Evolutionary conservation across 1,140 invertebrate species (phyloP).

Genomic region (Tetragonula clypearis): DNA sequence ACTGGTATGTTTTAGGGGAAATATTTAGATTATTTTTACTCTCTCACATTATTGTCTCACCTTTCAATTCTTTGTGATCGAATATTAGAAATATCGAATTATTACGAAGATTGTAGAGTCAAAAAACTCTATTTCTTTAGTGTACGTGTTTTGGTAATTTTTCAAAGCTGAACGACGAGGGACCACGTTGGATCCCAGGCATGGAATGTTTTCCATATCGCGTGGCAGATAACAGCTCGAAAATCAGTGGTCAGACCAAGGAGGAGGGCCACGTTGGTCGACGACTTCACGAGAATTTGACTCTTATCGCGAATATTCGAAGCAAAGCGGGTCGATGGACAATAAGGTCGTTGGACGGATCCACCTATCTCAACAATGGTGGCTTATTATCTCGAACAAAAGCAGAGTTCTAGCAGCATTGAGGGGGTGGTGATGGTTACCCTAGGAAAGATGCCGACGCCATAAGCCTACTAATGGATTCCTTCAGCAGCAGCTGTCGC

Average conservation of each 20-base stretch:
- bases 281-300: slow-evolving; percentile 55
- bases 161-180: background rate
- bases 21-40: too few relatives aligned
- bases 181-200: background rate
- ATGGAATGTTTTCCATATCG: background rate
- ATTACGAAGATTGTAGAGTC: background rate
- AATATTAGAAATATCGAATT: background rate
- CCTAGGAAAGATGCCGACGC: slow-evolving; percentile 63
- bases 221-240: background rate
- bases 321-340: slow-evolving; percentile 68
- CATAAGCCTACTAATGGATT: slow-evolving; percentile 76
- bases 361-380: slow-evolving; percentile 75
- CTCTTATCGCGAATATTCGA: slow-evolving; percentile 71
- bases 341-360: slow-evolving; percentile 73
- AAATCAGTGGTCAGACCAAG: slow-evolving; percentile 6
- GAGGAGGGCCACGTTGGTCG: slow-evolving; percentile 24
- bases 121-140: background rate
- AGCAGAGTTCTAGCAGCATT: slow-evolving; percentile 67
- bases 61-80: background rate
- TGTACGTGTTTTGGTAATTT: background rate
- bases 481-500: slow-evolving; percentile 77
- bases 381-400: slow-evolving; percentile 79
- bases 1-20: too few relatives aligned
- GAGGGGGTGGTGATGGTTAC: slow-evolving; percentile 58
- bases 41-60: too few relatives aligned